Evolutionary conservation across 1,140 invertebrate genomes (phyloP).

Genomic region (Pomacea maculata): DNA sequence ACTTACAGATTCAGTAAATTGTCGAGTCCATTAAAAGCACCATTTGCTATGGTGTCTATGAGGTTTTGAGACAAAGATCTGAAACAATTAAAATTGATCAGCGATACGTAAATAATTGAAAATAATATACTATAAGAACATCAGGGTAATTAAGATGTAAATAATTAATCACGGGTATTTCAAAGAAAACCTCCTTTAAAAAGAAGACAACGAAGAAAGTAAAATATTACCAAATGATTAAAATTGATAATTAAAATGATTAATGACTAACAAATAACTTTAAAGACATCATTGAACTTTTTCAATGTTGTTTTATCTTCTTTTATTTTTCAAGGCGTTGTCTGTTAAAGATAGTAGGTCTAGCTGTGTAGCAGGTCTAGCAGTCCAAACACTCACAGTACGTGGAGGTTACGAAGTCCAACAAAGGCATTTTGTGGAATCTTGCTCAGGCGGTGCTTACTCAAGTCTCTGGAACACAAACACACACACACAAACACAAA

Average conservation of each 20-base stretch:
- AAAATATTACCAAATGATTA: background rate
- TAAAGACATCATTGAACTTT: too few species aligned
- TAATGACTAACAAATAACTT: background rate
- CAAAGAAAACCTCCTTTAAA: background rate
- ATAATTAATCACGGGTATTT: background rate
- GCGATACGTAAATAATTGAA: too few species aligned
- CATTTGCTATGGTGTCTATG: constrained; percentile 58
- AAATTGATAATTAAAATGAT: background rate
- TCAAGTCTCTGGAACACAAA: constrained; percentile 36
- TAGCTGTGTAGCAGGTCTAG: too few species aligned
- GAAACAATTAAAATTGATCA: constrained; percentile 13
- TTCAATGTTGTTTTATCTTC: too few species aligned
- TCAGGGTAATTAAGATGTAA: background rate
- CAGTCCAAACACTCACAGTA: constrained; percentile 27
- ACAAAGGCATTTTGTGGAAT: constrained; percentile 31
- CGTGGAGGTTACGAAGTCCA: constrained; percentile 30
- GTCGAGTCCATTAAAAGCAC: constrained; percentile 62
- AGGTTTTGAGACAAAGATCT: constrained; percentile 65
- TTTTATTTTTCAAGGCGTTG: too few species aligned
- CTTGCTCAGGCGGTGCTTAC: constrained; percentile 30
- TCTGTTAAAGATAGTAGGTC: too few species aligned
- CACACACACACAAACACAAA: constrained; percentile 5
- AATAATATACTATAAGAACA: too few species aligned
- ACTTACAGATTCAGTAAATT: constrained; percentile 53
- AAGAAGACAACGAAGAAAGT: background rate